Percentiles rank a stretch among this genome's conserved stretches.
These are phyloP conservation scores for Butorides virescens DNA, from an alignment of 2,113 vertebrate species.

Conservation along the genomic window DNA sequence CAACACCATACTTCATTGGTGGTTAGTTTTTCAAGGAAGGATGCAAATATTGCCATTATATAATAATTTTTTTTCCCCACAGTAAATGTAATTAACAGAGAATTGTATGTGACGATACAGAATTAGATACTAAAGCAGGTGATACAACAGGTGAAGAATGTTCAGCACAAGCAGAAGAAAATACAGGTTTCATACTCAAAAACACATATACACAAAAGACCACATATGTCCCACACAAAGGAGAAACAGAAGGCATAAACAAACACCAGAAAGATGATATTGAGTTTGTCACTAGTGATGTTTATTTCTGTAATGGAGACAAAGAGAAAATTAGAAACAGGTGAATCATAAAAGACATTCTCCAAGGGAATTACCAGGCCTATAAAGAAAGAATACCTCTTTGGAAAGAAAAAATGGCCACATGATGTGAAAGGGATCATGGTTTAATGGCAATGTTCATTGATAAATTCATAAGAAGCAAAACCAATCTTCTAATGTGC, in stretches of 20 bases:
- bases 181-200: background rate
- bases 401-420: background rate
- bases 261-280: background rate
- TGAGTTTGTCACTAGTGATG: background rate
- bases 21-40: background rate
- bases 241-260: background rate
- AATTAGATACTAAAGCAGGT: background rate
- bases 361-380: background rate
- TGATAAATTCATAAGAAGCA: background rate
- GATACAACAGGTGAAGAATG: background rate
- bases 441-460: background rate
- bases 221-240: background rate
- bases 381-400: background rate
- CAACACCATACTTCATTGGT: background rate
- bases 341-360: background rate
- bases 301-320: background rate
- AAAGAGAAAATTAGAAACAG: background rate
- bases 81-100: background rate
- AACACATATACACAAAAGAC: background rate
- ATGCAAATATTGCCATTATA: background rate
- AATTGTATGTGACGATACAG: background rate
- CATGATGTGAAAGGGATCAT: background rate
- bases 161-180: background rate
- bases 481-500: background rate
- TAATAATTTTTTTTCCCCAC: background rate